These are phyloP conservation scores for Abrostola tripartita DNA, from an alignment of 2,888 invertebrate genomes.

Conservation along the genomic window DNA sequence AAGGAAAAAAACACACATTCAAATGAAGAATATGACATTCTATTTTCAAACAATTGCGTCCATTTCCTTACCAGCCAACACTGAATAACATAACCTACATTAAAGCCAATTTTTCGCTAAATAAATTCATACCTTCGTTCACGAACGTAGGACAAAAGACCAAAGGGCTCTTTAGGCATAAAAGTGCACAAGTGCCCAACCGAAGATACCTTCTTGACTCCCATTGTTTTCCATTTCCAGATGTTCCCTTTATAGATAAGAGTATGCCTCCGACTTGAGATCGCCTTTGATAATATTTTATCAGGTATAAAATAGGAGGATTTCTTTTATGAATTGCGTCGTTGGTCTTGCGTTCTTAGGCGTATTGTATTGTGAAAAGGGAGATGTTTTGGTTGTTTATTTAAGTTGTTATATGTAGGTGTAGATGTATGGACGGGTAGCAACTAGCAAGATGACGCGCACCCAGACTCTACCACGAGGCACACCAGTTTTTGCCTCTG, in stretches of 20 bases:
- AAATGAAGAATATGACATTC: not conserved
- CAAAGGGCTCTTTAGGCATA: slow-evolving; percentile 47
- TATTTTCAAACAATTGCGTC: not conserved
- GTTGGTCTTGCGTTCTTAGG: not conserved
- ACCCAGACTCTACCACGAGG: too few species aligned
- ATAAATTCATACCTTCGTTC: slow-evolving; percentile 24
- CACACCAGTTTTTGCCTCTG: too few species aligned
- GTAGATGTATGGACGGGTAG: too few species aligned
- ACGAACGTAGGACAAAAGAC: slow-evolving; percentile 28
- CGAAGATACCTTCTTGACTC: slow-evolving; percentile 39
- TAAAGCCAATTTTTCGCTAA: slow-evolving; percentile 25
- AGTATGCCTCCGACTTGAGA: slow-evolving; percentile 37
- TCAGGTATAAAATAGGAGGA: slow-evolving; percentile 30
- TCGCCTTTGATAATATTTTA: slow-evolving; percentile 51
- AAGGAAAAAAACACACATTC: too few species aligned
- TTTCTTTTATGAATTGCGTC: slow-evolving; percentile 22
- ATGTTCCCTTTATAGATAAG: slow-evolving; percentile 55
- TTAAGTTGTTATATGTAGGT: too few species aligned
- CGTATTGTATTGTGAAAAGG: not conserved
- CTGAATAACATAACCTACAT: slow-evolving; percentile 24
- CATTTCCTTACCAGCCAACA: not conserved
- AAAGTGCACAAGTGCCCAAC: slow-evolving; percentile 58
- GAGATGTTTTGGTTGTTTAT: not conserved
- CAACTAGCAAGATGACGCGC: too few species aligned
- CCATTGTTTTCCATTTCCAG: slow-evolving; percentile 58